phyloP scores from a whole-genome alignment of 2,888 invertebrate genomes.

The Eristalinus sepulchralis region DNA sequence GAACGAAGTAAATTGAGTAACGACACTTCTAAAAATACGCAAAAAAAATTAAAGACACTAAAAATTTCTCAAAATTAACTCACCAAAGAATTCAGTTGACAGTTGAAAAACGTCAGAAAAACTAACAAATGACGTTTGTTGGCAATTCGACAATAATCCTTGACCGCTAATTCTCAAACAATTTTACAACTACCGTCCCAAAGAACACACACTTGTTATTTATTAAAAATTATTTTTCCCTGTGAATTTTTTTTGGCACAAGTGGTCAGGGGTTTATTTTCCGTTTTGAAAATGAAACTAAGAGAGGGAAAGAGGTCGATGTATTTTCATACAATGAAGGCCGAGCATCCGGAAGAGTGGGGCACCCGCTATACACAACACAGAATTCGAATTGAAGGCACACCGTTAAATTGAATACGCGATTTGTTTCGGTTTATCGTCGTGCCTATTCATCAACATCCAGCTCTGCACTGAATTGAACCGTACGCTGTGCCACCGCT shows the following conservation, averaged over 20 bases:
- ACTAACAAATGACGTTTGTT: not conserved
- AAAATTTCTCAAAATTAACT: not conserved
- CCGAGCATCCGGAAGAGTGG: not conserved
- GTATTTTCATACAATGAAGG: not conserved
- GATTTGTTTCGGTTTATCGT: not conserved
- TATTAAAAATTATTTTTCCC: not conserved
- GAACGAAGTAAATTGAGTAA: not conserved
- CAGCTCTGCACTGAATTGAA: not conserved
- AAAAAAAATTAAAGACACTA: not conserved
- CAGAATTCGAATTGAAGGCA: not conserved
- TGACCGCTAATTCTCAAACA: constrained; percentile 15
- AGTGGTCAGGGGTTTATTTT: not conserved
- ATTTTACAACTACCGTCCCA: not conserved
- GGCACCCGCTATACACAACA: not conserved
- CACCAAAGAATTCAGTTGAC: not conserved
- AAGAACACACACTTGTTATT: not conserved
- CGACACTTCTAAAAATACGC: not conserved
- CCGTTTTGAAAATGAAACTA: not conserved
- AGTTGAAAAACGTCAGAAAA: not conserved
- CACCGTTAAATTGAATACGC: not conserved
- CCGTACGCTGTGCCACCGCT: not conserved
- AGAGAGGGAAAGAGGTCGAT: not conserved
- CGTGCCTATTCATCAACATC: not conserved
- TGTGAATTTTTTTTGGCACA: not conserved
- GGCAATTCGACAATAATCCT: not conserved